Conservation (phyloP, 92 coral and sea anemone species). For the Parazoanthus atlanticus region DNA sequence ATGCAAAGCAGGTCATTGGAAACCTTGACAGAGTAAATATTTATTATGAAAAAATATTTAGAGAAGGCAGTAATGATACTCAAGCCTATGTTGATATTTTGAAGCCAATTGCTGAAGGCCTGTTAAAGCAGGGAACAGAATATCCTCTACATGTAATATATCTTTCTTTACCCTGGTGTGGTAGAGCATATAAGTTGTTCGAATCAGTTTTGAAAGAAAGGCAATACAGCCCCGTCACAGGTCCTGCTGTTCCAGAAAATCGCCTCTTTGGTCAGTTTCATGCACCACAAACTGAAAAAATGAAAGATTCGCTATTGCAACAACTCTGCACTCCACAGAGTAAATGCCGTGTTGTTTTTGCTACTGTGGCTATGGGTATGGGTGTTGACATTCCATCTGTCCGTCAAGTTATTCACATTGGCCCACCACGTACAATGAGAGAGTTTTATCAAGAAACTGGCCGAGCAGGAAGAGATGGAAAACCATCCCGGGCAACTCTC, state of each 20-base stretch:
- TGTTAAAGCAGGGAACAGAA: slow-evolving; percentile 2
- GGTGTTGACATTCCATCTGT: slow-evolving; percentile 50
- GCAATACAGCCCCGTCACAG: slow-evolving; percentile 24
- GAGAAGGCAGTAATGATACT: slow-evolving; percentile 13
- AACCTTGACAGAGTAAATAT: slow-evolving; percentile 39
- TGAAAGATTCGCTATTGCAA: slow-evolving; percentile 41
- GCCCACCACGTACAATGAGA: slow-evolving; percentile 33
- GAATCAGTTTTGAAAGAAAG: slow-evolving; percentile 18
- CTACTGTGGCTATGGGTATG: slow-evolving; percentile 54
- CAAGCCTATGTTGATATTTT: slow-evolving; percentile 28
- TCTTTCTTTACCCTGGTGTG: slow-evolving; percentile 41
- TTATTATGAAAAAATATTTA: slow-evolving; percentile 33
- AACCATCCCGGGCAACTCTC: slow-evolving; percentile 20
- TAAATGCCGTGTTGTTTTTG: slow-evolving; percentile 34
- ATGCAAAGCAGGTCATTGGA: slow-evolving; percentile 40
- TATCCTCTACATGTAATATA: slow-evolving; percentile 37
- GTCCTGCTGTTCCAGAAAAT: slow-evolving; percentile 36
- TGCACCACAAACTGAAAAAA: slow-evolving; percentile 41
- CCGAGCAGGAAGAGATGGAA: slow-evolving; percentile 52
- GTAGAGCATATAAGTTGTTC: slow-evolving; percentile 38
- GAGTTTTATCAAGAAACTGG: slow-evolving; percentile 48
- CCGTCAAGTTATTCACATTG: slow-evolving; percentile 42
- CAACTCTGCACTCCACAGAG: slow-evolving; percentile 23
- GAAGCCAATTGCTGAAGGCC: slow-evolving; percentile 31
- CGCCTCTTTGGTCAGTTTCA: slow-evolving; percentile 46